These are phyloP conservation scores for Tenodera sinensis DNA, from an alignment of 2,888 invertebrate genomes.

Conservation along the genomic window DNA sequence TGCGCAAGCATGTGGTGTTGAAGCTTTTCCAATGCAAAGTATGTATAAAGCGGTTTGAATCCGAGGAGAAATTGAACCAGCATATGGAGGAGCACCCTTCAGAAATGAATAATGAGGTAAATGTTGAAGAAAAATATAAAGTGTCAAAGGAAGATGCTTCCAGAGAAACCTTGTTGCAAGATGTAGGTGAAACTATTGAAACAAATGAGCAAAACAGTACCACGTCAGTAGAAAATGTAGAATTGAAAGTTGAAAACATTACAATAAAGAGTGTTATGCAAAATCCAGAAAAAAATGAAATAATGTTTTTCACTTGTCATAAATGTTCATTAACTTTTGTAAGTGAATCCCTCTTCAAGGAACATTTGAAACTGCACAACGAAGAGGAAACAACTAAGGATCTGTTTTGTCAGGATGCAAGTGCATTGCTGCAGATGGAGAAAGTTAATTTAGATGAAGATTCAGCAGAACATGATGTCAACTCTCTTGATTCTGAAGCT, in stretches of 20 bases:
- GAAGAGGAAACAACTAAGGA: background rate
- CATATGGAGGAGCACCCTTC: constrained; percentile 10
- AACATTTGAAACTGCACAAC: constrained; percentile 47
- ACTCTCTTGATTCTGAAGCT: background rate
- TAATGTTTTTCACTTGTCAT: constrained; percentile 48
- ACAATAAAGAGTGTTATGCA: background rate
- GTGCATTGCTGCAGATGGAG: background rate
- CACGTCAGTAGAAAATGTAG: background rate
- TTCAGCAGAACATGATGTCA: constrained; percentile 1
- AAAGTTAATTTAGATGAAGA: background rate
- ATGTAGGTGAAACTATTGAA: background rate
- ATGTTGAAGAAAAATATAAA: background rate
- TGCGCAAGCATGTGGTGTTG: constrained; percentile 25
- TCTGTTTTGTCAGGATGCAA: background rate
- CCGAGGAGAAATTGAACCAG: constrained; percentile 2
- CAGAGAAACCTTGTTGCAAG: background rate
- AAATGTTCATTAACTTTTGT: constrained; percentile 48
- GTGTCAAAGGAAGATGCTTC: background rate
- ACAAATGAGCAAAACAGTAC: background rate
- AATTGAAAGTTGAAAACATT: background rate
- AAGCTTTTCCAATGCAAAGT: constrained; percentile 26
- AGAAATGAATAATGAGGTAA: background rate
- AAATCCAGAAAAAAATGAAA: constrained; percentile 34
- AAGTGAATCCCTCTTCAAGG: constrained; percentile 47
- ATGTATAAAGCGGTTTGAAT: constrained; percentile 22